These are phyloP conservation scores for Schrankia costaestrigalis DNA, from an alignment of 2,888 invertebrate species.

Conservation along the genomic window DNA sequence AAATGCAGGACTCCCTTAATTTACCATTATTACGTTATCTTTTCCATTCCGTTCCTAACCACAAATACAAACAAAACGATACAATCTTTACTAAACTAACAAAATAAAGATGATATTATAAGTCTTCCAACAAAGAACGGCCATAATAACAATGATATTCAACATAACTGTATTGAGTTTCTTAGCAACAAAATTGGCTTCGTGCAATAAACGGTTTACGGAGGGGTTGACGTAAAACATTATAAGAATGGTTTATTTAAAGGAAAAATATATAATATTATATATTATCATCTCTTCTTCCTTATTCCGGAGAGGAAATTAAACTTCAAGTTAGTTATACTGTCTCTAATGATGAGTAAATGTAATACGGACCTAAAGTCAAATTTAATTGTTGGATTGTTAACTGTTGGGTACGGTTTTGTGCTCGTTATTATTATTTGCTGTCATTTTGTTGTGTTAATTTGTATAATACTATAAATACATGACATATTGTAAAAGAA, in stretches of 20 bases:
- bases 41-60: too few relatives aligned
- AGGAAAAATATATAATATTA: constrained; percentile 17
- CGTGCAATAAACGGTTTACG: constrained; percentile 38
- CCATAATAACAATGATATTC: constrained; percentile 5
- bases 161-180: constrained; percentile 13
- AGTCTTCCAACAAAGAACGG: constrained; percentile 3
- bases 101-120: background rate
- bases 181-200: constrained; percentile 31
- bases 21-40: too few relatives aligned
- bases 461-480: constrained; percentile 13
- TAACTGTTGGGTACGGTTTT: background rate
- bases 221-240: constrained; percentile 33
- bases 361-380: constrained; percentile 8
- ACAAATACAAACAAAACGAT: too few relatives aligned
- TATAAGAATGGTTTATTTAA: too few relatives aligned
- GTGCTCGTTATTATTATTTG: too few relatives aligned
- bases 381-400: constrained; percentile 11
- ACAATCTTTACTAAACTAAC: too few relatives aligned
- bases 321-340: constrained; percentile 11
- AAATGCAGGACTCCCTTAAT: too few relatives aligned
- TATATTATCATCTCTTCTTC: constrained; percentile 10
- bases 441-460: constrained; percentile 3
- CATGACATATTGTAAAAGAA: constrained; percentile 11
- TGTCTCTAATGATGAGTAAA: constrained; percentile 9
- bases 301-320: constrained; percentile 5